Percentiles rank a stretch among this genome's conserved stretches.
Evolutionary conservation across 1,140 invertebrate genomes (phyloP).

Genomic region (Drosophila nebulosa): DNA sequence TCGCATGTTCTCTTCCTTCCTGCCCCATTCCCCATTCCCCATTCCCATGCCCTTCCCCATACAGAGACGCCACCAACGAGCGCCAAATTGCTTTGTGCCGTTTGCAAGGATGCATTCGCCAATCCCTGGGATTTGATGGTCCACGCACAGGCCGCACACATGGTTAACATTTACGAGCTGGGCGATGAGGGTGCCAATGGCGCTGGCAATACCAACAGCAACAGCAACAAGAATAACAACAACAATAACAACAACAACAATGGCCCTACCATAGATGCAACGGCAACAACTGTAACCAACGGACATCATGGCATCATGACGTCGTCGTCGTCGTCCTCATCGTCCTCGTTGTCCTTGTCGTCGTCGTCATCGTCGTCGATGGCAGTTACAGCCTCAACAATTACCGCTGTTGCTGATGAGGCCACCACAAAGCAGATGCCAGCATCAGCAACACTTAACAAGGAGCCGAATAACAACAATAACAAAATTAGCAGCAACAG

Average conservation of each 20-base stretch:
- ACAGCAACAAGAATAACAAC: constrained; percentile 28
- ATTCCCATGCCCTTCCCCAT: neutral
- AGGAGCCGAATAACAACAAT: constrained; percentile 75
- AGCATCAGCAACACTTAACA: constrained; percentile 65
- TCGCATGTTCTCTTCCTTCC: constrained; percentile 44
- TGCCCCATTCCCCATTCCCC: neutral
- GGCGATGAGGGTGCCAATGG: constrained; percentile 80
- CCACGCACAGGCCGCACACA: constrained; percentile 89
- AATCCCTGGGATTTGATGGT: constrained; percentile 91
- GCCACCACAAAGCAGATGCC: constrained; percentile 59
- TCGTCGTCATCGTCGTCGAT: neutral
- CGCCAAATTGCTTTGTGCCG: constrained; percentile 86
- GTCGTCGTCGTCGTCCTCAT: neutral
- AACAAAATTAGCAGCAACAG: constrained; percentile 68
- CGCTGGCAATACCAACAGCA: constrained; percentile 10
- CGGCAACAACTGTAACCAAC: constrained; percentile 42
- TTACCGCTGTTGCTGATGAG: constrained; percentile 38
- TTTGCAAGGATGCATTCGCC: constrained; percentile 89
- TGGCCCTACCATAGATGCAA: constrained; percentile 40
- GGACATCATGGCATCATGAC: constrained; percentile 32
- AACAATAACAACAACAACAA: constrained; percentile 30
- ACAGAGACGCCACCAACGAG: constrained; percentile 81
- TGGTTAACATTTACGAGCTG: constrained; percentile 91
- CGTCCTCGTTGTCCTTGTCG: neutral
- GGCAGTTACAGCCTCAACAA: constrained; percentile 15